Percentiles rank a stretch among this genome's conserved stretches.
These are phyloP conservation scores for Copidosoma aretas DNA, from an alignment of 2,888 invertebrate species.

Conservation along the genomic window DNA sequence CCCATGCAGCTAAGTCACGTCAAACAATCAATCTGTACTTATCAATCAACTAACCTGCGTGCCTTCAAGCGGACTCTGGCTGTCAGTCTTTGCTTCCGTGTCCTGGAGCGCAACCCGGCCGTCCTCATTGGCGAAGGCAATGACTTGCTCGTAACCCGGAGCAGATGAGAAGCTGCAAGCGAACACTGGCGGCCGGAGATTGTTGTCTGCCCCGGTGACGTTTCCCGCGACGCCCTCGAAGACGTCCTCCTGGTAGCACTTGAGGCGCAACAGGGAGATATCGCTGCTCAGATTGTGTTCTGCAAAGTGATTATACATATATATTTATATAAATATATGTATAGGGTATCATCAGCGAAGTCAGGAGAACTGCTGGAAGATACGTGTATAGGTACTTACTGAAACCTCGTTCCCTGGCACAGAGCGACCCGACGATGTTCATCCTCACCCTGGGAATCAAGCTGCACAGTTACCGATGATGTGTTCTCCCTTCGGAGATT, in stretches of 20 bases:
- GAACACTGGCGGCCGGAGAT: constrained; percentile 78
- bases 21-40: neutral
- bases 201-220: constrained; percentile 64
- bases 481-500: neutral
- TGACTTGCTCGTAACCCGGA: constrained; percentile 71
- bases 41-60: constrained; percentile 68
- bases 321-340: no score
- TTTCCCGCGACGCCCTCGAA: constrained; percentile 70
- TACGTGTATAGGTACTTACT: neutral
- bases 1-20: no score
- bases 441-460: neutral
- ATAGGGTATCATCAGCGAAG: no score
- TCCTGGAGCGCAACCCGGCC: constrained; percentile 71
- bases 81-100: constrained; percentile 49
- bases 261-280: constrained; percentile 67
- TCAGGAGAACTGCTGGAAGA: no score
- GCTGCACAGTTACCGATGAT: neutral
- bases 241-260: constrained; percentile 70
- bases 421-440: neutral
- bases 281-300: constrained; percentile 61
- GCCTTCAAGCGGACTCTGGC: constrained; percentile 49
- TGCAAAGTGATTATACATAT: neutral
- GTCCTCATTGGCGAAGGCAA: constrained; percentile 87
- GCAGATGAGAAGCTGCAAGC: constrained; percentile 79
- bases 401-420: neutral